phyloP scores from a whole-genome alignment of 2,888 invertebrate species.

The Latrodectus hesperus region DNA sequence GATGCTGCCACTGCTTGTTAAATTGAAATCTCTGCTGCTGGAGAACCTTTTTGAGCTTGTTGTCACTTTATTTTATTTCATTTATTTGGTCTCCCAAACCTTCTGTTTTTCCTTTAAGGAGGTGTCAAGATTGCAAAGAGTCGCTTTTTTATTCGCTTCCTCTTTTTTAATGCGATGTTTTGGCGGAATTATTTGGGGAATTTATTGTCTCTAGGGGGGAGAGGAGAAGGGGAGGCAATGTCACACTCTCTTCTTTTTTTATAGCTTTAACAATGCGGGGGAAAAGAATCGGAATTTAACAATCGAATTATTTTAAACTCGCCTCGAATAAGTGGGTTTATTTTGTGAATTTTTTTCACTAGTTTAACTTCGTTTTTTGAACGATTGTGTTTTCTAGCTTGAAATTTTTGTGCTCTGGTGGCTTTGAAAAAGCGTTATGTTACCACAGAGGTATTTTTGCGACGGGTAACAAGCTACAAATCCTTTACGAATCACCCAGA shows the following conservation, averaged over 20 bases:
- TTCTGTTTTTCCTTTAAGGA: conserved; percentile 68
- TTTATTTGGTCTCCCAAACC: conserved; percentile 62
- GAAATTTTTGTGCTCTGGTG: conserved; percentile 58
- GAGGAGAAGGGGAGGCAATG: conserved; percentile 49
- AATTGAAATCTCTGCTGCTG: conserved; percentile 65
- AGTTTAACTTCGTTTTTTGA: conserved; percentile 4
- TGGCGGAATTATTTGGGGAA: conserved; percentile 68
- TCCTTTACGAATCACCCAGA: conserved; percentile 54
- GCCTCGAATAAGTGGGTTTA: conserved; percentile 65
- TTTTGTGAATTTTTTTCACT: conserved; percentile 32
- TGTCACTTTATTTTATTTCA: conserved; percentile 62
- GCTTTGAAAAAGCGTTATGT: conserved; percentile 52
- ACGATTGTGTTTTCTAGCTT: conserved; percentile 29
- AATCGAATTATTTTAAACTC: conserved; percentile 69
- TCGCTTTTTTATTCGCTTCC: conserved; percentile 7
- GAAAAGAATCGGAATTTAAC: conserved; percentile 67
- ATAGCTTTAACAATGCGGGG: conserved; percentile 38
- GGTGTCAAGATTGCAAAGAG: conserved; percentile 65
- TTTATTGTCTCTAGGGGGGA: conserved; percentile 64
- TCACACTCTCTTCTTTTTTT: conserved; percentile 50
- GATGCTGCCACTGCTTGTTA: conserved; percentile 68
- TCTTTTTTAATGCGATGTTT: conserved; percentile 67
- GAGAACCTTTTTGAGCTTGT: conserved; percentile 67
- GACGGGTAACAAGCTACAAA: conserved; percentile 68
- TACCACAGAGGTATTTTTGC: conserved; percentile 62